Evolutionary conservation across 2,797 vertebrate species (phyloP).

Genomic region (Cyclopterus lumpus): DNA sequence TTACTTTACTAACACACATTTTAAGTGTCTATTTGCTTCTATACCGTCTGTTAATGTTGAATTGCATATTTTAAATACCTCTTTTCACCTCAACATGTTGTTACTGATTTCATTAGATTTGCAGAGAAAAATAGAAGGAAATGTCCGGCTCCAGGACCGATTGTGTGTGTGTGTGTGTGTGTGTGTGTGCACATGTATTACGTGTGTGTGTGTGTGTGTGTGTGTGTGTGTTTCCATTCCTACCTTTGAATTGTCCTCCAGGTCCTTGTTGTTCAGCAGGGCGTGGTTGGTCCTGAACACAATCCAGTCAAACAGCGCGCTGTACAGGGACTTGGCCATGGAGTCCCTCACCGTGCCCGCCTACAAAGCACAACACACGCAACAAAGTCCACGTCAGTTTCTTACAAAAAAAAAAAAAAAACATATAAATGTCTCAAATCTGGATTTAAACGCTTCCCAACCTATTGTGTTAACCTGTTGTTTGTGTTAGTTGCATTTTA

Average conservation of each 20-base stretch:
- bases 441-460: background rate
- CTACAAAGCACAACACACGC: constrained; percentile 65
- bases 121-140: background rate
- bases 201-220: background rate
- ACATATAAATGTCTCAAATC: constrained; percentile 27
- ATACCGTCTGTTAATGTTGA: background rate
- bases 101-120: background rate
- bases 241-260: constrained; percentile 94
- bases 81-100: background rate
- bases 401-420: constrained; percentile 33
- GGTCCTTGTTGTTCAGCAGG: constrained; percentile 93
- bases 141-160: background rate
- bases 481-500: too few relatives aligned
- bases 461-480: too few relatives aligned
- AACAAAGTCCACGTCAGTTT: constrained; percentile 28
- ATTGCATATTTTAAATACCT: background rate
- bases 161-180: background rate
- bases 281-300: constrained; percentile 99
- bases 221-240: constrained; percentile 14
- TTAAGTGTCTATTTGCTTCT: background rate
- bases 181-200: background rate
- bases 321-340: constrained; percentile 98
- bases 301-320: constrained; percentile 98
- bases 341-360: constrained; percentile 96
- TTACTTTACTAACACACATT: background rate